phyloP scores from a whole-genome alignment of 2,113 vertebrate species.

The Ailurus styani region DNA sequence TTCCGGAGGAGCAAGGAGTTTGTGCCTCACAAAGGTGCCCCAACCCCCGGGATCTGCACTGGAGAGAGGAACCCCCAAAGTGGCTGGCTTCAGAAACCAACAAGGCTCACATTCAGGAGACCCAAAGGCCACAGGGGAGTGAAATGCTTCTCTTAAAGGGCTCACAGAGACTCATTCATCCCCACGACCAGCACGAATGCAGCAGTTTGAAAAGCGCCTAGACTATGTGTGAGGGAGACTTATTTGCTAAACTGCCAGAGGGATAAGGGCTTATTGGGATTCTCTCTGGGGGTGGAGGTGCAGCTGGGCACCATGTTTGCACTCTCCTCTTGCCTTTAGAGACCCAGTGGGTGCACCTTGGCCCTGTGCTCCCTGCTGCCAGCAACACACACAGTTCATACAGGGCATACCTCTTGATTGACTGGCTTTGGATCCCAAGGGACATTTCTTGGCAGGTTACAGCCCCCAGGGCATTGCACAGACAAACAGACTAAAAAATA shows the following conservation, averaged over 20 bases:
- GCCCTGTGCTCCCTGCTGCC: neutral
- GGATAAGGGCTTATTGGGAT: neutral
- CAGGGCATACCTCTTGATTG: neutral
- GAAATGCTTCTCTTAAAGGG: neutral
- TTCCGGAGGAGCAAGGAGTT: neutral
- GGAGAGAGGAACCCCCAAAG: neutral
- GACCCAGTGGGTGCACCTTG: neutral
- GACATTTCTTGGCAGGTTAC: neutral
- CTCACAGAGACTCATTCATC: neutral
- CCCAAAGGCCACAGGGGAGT: no score
- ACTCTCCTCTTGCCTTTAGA: neutral
- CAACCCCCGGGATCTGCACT: neutral
- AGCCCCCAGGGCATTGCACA: neutral
- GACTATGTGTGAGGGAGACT: neutral
- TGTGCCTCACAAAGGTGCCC: neutral
- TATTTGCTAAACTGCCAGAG: neutral
- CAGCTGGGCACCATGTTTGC: neutral
- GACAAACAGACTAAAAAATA: neutral
- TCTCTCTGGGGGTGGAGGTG: neutral
- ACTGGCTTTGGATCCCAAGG: neutral
- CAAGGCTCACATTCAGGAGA: neutral
- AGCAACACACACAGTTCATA: neutral
- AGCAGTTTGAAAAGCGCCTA: neutral
- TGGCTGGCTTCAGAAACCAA: neutral
- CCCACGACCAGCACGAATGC: neutral